phyloP scores from a whole-genome alignment of 2,797 vertebrate genomes.

The Nannoperca australis region DNA sequence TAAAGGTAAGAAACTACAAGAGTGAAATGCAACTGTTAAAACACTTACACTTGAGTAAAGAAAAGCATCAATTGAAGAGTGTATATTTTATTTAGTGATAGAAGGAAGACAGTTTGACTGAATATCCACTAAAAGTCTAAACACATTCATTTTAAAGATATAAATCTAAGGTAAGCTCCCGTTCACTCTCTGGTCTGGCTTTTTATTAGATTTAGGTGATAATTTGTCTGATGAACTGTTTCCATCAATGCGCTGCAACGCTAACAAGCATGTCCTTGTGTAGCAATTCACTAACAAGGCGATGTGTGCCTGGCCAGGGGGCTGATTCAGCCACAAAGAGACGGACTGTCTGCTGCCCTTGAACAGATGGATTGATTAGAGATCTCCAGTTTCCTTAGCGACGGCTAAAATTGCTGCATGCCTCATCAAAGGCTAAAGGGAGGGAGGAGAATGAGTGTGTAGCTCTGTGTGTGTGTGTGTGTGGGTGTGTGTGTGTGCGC shows the following conservation, averaged over 20 bases:
- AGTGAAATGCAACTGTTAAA: background rate
- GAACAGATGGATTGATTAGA: constrained; percentile 80
- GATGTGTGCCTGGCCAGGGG: constrained; percentile 37
- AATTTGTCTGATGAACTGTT: constrained; percentile 47
- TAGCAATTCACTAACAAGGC: constrained; percentile 60
- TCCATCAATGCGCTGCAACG: constrained; percentile 47
- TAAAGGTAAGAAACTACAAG: constrained; percentile 88
- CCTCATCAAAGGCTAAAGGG: constrained; percentile 74
- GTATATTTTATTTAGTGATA: background rate
- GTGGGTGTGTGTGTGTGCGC: background rate
- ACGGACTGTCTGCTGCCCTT: constrained; percentile 70
- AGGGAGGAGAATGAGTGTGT: constrained; percentile 30
- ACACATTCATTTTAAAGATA: constrained; percentile 5
- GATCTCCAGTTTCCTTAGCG: constrained; percentile 81
- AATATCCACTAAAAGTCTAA: background rate
- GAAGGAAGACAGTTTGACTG: background rate
- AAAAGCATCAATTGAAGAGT: background rate
- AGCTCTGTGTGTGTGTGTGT: background rate
- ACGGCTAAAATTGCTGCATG: constrained; percentile 78
- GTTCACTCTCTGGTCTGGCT: constrained; percentile 10
- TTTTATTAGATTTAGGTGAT: constrained; percentile 40
- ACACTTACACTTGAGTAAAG: background rate
- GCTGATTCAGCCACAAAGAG: constrained; percentile 72
- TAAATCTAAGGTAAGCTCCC: background rate
- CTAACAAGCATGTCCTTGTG: constrained; percentile 51